Conservation (phyloP, 1,140 invertebrate species). For the Arctopsyche grandis region DNA sequence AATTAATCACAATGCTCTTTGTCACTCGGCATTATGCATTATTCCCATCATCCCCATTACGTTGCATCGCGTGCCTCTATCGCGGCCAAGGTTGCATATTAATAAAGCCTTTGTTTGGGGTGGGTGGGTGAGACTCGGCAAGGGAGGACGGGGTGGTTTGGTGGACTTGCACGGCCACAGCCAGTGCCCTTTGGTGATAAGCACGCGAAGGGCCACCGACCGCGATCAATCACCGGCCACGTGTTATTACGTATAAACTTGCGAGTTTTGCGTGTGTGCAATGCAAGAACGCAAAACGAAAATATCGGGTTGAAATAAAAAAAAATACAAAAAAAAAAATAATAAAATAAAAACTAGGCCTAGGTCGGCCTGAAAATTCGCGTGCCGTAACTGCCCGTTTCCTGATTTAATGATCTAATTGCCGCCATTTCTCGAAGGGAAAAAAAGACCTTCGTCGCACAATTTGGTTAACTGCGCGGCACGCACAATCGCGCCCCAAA, state of each 20-base stretch:
- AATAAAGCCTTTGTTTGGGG: constrained; percentile 5
- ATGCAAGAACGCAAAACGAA: neutral
- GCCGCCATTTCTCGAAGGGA: neutral
- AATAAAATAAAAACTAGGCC: neutral
- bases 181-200: neutral
- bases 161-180: no score
- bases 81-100: constrained; percentile 26
- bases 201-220: neutral
- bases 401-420: constrained; percentile 27
- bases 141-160: no score
- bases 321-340: neutral
- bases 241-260: neutral
- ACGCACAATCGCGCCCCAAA: neutral
- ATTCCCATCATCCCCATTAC: no score
- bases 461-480: neutral
- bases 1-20: constrained; percentile 9
- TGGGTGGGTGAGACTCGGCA: no score
- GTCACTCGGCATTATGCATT: no score
- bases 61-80: neutral
- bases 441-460: constrained; percentile 10
- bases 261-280: neutral
- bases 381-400: constrained; percentile 10
- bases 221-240: neutral
- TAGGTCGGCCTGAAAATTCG: constrained; percentile 14
- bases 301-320: neutral